Evolutionary conservation across 2,113 vertebrate species (phyloP), one percentile per base, ranked within the genome.

Genomic region (Formicarius rufipectus): DNA sequence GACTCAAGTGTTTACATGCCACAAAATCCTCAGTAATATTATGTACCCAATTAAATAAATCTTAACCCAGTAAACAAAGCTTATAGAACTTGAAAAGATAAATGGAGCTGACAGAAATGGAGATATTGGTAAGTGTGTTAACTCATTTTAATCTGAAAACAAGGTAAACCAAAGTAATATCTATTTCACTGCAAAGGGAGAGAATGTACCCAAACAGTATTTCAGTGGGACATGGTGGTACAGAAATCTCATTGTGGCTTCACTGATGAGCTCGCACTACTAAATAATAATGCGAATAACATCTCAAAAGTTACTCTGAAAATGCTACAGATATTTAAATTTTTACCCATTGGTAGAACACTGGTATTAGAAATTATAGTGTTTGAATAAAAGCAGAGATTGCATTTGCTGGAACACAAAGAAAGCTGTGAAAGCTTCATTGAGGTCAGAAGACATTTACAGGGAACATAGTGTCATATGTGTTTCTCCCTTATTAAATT

Each of bases 401-500:
- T 81, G 37, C 60, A 24, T 84, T 93, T 90, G 21, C 89, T 55
- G 59, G 62, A 93, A 94, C 79, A 88, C 86, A 89, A 88, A 94
- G 84, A 5, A 84, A 95, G 25, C 52, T 81, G 66, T 83, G 95
- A 87, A 91, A 90, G 59, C 53, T 55, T 88, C 77, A 53, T 0
- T 73, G 63, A 92, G 90, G 89, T 94, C 91, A 91, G 94, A 93
- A 92, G 93, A 92, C 76, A 84, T 87, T 81, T 78, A 67, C 67
- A 80, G 86, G 55, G 83, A 96, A 91, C 83, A 93, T 58, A 87
- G 37, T 56, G 91, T 90, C 82, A 89, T 52, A 58, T 85, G 86
- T 93, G 80, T 84, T 89, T 93, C 93, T 89, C 77, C 58, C 44
- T 94, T 96, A 95, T 95, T 96, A 95, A 94, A 95, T 96, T 96